phyloP scores from a whole-genome alignment of 2,888 invertebrate species.

The Chromoteleia sp. region DNA sequence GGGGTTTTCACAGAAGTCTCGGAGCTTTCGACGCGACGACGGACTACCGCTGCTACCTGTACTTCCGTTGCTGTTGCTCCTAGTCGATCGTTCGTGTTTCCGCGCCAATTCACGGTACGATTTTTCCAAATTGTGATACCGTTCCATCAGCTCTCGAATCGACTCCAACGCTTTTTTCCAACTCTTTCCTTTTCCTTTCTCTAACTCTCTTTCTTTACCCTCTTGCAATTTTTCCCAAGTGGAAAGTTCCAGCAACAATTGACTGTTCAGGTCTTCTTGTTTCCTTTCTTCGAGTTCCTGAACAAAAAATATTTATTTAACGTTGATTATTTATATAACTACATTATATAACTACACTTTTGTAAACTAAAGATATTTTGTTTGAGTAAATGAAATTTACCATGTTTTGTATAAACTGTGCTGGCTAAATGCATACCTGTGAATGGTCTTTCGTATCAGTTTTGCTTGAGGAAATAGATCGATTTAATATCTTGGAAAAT shows the following conservation, averaged over 20 bases:
- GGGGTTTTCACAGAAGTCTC: slow-evolving; percentile 75
- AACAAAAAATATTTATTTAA: slow-evolving; percentile 13
- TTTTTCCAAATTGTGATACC: slow-evolving; percentile 35
- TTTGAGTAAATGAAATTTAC: not conserved
- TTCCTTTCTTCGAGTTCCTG: slow-evolving; percentile 80
- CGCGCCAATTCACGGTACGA: slow-evolving; percentile 3
- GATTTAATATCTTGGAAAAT: slow-evolving; percentile 72
- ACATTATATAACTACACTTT: no score
- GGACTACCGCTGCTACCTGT: slow-evolving; percentile 13
- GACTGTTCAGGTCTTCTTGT: slow-evolving; percentile 81
- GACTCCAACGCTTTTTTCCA: slow-evolving; percentile 42
- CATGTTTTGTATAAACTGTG: not conserved
- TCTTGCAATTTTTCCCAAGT: slow-evolving; percentile 77
- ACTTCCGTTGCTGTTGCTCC: slow-evolving; percentile 6
- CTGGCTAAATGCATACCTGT: no score
- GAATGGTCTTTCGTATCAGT: slow-evolving; percentile 73
- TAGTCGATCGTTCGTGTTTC: slow-evolving; percentile 16
- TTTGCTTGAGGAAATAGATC: slow-evolving; percentile 59
- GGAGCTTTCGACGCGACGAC: slow-evolving; percentile 73
- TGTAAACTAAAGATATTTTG: no score
- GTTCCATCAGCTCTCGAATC: slow-evolving; percentile 50
- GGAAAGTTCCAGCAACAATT: slow-evolving; percentile 79
- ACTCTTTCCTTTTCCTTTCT: slow-evolving; percentile 7
- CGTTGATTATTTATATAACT: slow-evolving; percentile 3
- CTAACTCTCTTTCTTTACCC: slow-evolving; percentile 83